Evolutionary conservation across 2,113 vertebrate species (phyloP).

Genomic region (Anguilla rostrata): DNA sequence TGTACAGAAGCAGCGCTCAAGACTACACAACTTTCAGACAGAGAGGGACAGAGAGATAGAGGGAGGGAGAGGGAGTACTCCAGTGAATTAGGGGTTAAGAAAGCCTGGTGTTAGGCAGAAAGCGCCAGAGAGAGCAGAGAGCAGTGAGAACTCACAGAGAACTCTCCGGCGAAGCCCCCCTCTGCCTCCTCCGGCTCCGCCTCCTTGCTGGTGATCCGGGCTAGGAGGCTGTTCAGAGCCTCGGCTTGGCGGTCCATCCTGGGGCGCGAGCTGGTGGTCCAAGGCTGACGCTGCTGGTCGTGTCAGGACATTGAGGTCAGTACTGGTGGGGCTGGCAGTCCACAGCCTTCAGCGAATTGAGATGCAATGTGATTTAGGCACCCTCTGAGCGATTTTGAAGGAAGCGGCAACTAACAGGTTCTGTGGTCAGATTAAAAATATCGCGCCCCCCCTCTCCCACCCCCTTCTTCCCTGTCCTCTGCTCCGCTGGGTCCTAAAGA

Average conservation of each 20-base stretch:
- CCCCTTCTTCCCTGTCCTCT: conserved; percentile 34
- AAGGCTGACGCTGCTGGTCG: conserved; percentile 45
- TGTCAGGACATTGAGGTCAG: conserved; percentile 50
- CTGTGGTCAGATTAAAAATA: conserved; percentile 68
- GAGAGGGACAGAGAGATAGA: not conserved
- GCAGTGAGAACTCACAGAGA: conserved; percentile 60
- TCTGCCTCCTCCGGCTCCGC: conserved; percentile 38
- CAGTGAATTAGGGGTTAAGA: not conserved
- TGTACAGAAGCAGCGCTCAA: not conserved
- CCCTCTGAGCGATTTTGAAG: conserved; percentile 43
- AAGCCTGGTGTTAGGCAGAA: not conserved
- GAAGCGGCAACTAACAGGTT: conserved; percentile 65
- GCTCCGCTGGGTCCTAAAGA: conserved; percentile 70
- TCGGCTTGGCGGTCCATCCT: conserved; percentile 64
- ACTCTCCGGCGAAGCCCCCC: conserved; percentile 58
- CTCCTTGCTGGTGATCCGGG: conserved; percentile 56
- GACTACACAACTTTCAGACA: not conserved
- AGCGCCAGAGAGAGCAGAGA: not conserved
- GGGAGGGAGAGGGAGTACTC: not conserved
- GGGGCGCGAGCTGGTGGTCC: conserved; percentile 36
- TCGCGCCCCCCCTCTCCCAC: conserved; percentile 47
- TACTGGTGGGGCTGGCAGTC: not conserved
- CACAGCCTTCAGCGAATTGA: conserved; percentile 28
- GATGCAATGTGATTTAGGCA: not conserved
- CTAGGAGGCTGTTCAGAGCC: conserved; percentile 60